Base-by-base conservation (phyloP, 2,797 vertebrate species). In the Lemur catta region DNA sequence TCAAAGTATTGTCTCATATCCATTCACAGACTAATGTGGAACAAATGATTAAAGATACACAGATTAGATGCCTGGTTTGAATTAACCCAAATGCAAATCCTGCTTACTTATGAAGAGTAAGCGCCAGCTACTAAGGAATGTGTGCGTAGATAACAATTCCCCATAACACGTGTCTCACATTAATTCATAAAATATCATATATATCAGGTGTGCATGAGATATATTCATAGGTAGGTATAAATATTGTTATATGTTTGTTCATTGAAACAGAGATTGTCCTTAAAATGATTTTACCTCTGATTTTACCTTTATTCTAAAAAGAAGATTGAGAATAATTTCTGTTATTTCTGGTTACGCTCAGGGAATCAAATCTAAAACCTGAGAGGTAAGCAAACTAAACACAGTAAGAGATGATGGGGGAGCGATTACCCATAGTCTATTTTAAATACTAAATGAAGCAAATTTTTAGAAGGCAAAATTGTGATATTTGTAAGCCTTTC, bases 221-320 rank as follows among this genome's bases (percentile, higher is more conserved):
- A 59, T n/a, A 81, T 46, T 63, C 71, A 84, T 65, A 52, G 24
- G 11, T 38, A 80, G 81, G 89, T 80, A 38, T 59, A 89, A 86
- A 65, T 80, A 72, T n/a, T 84, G 17, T 65, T 79, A 33, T 71
- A 48, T 65, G 13, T 88, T 69, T 79, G 3, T 71, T 92, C 76
- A 65, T 12, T 84, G 59, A 87, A 71, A 20, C 30, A 75, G 65
- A 94, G 30, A 71, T 91, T 61, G 61, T 79, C 30, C 63, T 82
- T 71, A 74, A 85, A 33, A 43, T 41, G 4, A 46, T 6, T 48
- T 69, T 76, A 69, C 7, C 17, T 80, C 55, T 93, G 59, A 79
- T 78, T 81, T 86, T 79, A 71, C 48, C 48, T 89, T 88, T 76
- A 94, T 95, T 87, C 38, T 78, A 67, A 72, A 55, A 84, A 52